phyloP scores from a whole-genome alignment of 2,888 invertebrate genomes.

The Campoplex nolae region DNA sequence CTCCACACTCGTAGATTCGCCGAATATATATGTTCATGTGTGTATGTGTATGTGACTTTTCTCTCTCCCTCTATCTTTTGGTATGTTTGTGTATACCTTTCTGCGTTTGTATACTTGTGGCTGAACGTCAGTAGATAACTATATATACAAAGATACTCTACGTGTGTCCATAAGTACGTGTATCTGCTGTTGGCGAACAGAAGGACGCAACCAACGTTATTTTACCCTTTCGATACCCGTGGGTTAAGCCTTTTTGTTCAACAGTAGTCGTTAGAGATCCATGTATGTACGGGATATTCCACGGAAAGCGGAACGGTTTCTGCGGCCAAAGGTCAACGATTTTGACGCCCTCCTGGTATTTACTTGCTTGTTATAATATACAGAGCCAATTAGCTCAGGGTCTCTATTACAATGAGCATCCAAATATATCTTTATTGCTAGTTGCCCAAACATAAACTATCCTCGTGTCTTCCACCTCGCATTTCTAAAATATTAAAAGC shows the following conservation, averaged over 20 bases:
- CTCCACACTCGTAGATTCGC: constrained; percentile 2
- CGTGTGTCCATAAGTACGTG: constrained; percentile 20
- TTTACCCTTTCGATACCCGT: neutral
- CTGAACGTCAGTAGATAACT: neutral
- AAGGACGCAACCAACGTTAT: constrained; percentile 27
- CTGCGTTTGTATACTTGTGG: constrained; percentile 48
- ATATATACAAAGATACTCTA: neutral
- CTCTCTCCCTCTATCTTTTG: constrained; percentile 29
- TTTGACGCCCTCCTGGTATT: constrained; percentile 42
- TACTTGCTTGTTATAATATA: constrained; percentile 45
- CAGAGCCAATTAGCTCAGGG: constrained; percentile 40
- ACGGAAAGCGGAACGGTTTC: constrained; percentile 22
- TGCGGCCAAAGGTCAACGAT: constrained; percentile 48
- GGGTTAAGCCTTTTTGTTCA: constrained; percentile 2
- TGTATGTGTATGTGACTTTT: constrained; percentile 3
- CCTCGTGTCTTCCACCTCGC: neutral
- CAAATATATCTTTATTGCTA: neutral
- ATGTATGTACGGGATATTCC: constrained; percentile 31
- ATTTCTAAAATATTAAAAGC: neutral
- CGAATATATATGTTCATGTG: neutral
- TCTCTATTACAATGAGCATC: constrained; percentile 28
- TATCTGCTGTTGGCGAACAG: neutral
- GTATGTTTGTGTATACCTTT: constrained; percentile 28
- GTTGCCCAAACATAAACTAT: neutral
- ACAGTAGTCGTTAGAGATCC: constrained; percentile 7